Evolutionary conservation across 1,140 invertebrate genomes (phyloP).

Genomic region (Drosophila quadrilineata): DNA sequence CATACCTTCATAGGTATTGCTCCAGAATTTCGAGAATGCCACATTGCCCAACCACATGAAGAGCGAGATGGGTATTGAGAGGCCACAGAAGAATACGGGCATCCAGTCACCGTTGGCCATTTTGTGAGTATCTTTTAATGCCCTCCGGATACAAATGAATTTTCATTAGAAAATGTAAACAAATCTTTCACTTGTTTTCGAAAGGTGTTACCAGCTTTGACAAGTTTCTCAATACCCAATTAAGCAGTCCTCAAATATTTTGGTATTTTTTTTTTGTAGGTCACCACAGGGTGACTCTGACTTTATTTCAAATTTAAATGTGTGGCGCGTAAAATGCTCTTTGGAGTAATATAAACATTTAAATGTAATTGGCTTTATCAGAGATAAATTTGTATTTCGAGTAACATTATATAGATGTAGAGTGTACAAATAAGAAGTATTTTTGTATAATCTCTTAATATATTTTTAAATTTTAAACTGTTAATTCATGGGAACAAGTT

Average conservation of each 20-base stretch:
- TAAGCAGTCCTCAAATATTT: not conserved
- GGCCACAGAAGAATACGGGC: slow-evolving; percentile 85
- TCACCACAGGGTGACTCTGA: slow-evolving; percentile 12
- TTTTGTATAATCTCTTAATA: not conserved
- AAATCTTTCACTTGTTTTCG: slow-evolving; percentile 6
- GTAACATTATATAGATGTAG: no score
- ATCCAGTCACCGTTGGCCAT: slow-evolving; percentile 80
- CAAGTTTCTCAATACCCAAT: not conserved
- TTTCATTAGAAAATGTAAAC: slow-evolving; percentile 33
- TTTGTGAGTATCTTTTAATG: not conserved
- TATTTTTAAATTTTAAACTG: no score
- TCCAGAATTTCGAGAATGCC: slow-evolving; percentile 84
- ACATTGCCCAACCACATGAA: slow-evolving; percentile 88
- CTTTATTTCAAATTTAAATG: no score
- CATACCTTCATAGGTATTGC: slow-evolving; percentile 83
- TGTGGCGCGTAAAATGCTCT: not conserved
- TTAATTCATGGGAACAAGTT: no score
- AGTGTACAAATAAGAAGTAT: not conserved
- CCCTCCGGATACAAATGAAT: not conserved
- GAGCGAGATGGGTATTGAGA: slow-evolving; percentile 88
- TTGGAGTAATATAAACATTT: no score
- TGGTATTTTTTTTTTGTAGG: not conserved
- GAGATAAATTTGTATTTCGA: not conserved
- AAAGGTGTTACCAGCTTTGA: slow-evolving; percentile 3
- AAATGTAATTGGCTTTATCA: not conserved